Base-by-base conservation (phyloP, 2,888 invertebrate genomes). In the Eustalomyia histrio region DNA sequence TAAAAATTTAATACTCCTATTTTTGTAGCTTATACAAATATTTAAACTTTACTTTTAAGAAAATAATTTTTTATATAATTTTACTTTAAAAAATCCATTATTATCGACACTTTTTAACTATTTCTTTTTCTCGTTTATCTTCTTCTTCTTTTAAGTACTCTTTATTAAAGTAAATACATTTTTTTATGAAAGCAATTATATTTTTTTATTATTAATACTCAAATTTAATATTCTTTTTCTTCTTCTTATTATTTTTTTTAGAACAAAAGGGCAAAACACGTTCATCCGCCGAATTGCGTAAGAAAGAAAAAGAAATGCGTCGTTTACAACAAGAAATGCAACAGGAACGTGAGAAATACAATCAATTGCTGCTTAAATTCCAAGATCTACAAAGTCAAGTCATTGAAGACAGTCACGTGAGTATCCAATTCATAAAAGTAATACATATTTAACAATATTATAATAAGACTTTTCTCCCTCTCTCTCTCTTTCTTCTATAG, bases 231-330 rank as follows among this genome's bases (percentile, higher is more conserved):
- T 12, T 33, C 1, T 39, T 29, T 24, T 29, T 29, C 12, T 29
- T 21, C 47, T 39, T 60, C 64, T 43, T n/a, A n/a, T 21, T 24
- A 43, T 17, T 29, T 10, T 33, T 78, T 73, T 17, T 68, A 88
- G 89, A 96, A 91, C 94, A 94, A 87, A 97, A 96, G 91, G 94
- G 94, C 89, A 96, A 96, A 91, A 94, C 94, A 88, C 93, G 94
- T 1, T 94, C 94, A 12, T 95, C 95, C 47, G 94, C 94, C 6
- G 96, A 96, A 89, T 89, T 96, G 83, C 92, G 95, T 84, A 95
- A 97, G 88, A 98, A 97, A 88, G 99, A 99, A 89, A 97, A 98
- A 90, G 98, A 99, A 91, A 95, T 96, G 91, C 94, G 98, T 85
- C 96, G 97, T 89, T 91, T 98, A 86, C 98, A 99, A 89, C 98